Evolutionary conservation across 1,140 invertebrate genomes (phyloP), one percentile per base, ranked within the genome.

Genomic region (Lysiphlebus fabarum): DNA sequence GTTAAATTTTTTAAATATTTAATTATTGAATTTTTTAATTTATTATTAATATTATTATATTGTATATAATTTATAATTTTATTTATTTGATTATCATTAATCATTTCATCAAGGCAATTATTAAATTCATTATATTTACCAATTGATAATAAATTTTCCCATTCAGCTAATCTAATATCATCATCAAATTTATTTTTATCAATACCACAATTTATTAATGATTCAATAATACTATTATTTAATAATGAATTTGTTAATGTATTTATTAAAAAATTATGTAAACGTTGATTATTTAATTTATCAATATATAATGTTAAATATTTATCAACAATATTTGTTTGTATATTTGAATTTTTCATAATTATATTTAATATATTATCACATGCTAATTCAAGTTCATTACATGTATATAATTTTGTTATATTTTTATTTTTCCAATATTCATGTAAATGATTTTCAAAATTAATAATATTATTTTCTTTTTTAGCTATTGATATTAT

Each of bases 1-100:
- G 86, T 74, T 63, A 79, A 73, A 34, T 67, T 59, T n/a, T 75
- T 55, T 42, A 87, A 69, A 61, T 65, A 61, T 44, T 81, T 61
- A 40, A 78, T 64, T 63, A 86, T 78, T 48, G 78, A 65, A 56
- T 73, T 70, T 58, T 77, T 78, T 36, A 77, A 67, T 61, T 66
- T 58, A 17, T 59, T 62, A 57, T 75, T 75, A 51, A 75, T 56
- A 33, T 67, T 56, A 42, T 69, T 58, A 42, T 64, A 62, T 9
- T 53, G 58, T 51, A 66, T 59, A 55, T 72, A 63, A 42, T 66
- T 9, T 8, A 76, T 17, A 0, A 80, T 5, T 57, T 53, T 68
- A 6, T 37, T 45, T 42, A 76, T n/a, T 36, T 70, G 62, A 55
- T 67, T 66, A 53, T 79, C 66, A 9, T 72, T 56, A 33, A 79